Conservation (phyloP, 2,113 vertebrate genomes). For the Pycnonotus jocosus region DNA sequence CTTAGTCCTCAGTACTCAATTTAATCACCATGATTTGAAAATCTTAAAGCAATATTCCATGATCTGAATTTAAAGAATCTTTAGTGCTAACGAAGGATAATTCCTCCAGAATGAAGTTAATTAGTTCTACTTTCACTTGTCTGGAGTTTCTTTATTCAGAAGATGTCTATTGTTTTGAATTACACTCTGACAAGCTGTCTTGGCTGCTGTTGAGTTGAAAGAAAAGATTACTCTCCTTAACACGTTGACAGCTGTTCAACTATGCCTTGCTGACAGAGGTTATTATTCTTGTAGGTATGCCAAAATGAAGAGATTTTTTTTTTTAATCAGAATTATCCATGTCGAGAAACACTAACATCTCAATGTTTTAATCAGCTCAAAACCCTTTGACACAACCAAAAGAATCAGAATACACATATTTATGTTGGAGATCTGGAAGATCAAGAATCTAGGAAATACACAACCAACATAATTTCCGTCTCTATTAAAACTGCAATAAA, state of each 20-base stretch:
- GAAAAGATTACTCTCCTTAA: background rate
- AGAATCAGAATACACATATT: background rate
- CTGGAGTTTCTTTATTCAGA: background rate
- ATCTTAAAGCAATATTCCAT: background rate
- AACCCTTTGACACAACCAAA: background rate
- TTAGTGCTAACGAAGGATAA: background rate
- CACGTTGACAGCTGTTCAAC: background rate
- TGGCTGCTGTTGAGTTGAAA: background rate
- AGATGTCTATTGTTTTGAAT: background rate
- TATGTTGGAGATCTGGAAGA: background rate
- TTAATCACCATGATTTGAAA: background rate
- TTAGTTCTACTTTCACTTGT: background rate
- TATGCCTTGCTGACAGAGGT: background rate
- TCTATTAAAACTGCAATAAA: background rate
- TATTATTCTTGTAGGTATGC: background rate
- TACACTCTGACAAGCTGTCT: background rate
- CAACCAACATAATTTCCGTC: background rate
- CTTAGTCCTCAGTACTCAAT: background rate
- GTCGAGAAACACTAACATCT: background rate
- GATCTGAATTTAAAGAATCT: background rate
- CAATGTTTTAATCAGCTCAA: background rate
- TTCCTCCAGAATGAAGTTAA: background rate
- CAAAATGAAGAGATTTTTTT: background rate
- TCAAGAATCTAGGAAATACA: background rate
- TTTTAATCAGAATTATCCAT: background rate